phyloP scores from a whole-genome alignment of 2,797 vertebrate species.

The Okamejei kenojei region DNA sequence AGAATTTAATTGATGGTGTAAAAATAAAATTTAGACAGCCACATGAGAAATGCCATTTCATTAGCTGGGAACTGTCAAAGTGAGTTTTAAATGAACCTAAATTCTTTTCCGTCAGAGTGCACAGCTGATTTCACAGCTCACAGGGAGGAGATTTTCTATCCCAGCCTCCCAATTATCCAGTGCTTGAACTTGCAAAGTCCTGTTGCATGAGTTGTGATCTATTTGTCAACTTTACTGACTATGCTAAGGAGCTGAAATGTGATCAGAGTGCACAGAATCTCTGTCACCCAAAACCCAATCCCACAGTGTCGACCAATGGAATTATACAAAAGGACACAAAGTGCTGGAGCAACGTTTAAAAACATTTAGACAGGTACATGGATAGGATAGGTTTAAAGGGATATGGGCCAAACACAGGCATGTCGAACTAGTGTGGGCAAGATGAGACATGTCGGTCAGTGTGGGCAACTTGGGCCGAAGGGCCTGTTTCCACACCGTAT shows the following conservation, averaged over 20 bases:
- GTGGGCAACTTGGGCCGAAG: too few species aligned
- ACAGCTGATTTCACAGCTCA: neutral
- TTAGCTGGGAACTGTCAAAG: neutral
- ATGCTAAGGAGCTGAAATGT: neutral
- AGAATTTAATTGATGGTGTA: neutral
- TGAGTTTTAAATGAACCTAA: neutral
- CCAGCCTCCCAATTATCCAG: neutral
- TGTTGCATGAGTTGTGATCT: neutral
- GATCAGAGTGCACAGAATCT: neutral
- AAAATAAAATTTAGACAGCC: neutral
- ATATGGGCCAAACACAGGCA: too few species aligned
- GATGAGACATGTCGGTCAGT: too few species aligned
- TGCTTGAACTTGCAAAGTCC: neutral
- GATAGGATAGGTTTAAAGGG: too few species aligned
- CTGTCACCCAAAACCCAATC: neutral
- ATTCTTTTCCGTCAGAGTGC: neutral
- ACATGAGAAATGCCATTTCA: neutral
- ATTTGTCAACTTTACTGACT: neutral
- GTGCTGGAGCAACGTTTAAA: too few species aligned
- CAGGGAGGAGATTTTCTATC: neutral
- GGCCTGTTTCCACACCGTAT: too few species aligned
- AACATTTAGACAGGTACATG: too few species aligned
- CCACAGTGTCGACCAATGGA: neutral
- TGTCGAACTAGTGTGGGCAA: too few species aligned
- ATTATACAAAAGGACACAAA: neutral